Evolutionary conservation across 2,113 vertebrate species (phyloP).

Genomic region (Tringa solitaria): DNA sequence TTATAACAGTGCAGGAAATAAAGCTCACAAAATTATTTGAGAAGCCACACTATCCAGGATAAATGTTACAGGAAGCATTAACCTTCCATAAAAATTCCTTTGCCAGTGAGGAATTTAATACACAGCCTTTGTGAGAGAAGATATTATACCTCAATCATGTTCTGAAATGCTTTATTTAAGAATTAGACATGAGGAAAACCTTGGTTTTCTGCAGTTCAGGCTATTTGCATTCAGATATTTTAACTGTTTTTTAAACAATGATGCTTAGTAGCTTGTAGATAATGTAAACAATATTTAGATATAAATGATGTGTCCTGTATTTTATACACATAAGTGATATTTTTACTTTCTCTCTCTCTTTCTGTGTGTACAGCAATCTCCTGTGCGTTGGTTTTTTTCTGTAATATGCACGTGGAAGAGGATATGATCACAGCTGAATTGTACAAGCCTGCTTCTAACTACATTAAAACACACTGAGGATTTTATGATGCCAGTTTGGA

Average conservation of each 20-base stretch:
- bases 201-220: constrained; percentile 33
- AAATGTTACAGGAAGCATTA: constrained; percentile 75
- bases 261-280: neutral
- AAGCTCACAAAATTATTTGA: constrained; percentile 66
- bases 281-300: neutral
- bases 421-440: neutral
- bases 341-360: neutral
- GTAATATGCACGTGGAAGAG: neutral
- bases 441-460: neutral
- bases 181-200: constrained; percentile 40
- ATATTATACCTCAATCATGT: constrained; percentile 57
- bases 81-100: constrained; percentile 73
- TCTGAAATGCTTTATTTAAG: constrained; percentile 57
- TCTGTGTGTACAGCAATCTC: neutral
- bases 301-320: neutral
- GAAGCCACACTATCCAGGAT: constrained; percentile 64
- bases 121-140: constrained; percentile 47
- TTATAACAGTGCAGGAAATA: constrained; percentile 65
- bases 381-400: neutral
- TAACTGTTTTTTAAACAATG: neutral
- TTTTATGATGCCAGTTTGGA: neutral
- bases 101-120: constrained; percentile 71
- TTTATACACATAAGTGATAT: neutral
- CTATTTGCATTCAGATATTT: constrained; percentile 6
- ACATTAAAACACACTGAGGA: neutral